phyloP scores from a whole-genome alignment of 2,888 invertebrate genomes.

The Nemoura dubitans region DNA sequence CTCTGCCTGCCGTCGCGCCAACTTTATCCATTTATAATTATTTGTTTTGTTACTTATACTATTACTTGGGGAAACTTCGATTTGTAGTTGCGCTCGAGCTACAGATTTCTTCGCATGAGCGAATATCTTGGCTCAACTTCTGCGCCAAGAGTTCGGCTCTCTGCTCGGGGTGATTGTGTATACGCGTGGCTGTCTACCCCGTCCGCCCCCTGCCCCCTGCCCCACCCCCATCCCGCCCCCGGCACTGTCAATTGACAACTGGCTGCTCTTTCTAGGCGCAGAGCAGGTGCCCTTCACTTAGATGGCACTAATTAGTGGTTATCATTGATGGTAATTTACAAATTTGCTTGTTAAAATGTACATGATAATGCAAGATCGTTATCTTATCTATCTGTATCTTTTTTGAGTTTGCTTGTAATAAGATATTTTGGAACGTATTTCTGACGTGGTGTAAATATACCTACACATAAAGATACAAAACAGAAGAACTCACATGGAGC shows the following conservation, averaged over 20 bases:
- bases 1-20: background rate
- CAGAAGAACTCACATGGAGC: no score
- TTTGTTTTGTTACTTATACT: conserved; percentile 37
- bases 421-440: no score
- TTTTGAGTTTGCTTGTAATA: no score
- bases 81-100: conserved; percentile 24
- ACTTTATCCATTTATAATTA: conserved; percentile 41
- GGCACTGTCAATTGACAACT: background rate
- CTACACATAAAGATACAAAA: no score
- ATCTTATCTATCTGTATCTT: no score
- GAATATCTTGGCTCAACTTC: conserved; percentile 4
- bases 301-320: background rate
- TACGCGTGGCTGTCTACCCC: background rate
- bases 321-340: background rate
- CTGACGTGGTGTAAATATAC: no score
- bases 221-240: background rate
- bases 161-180: background rate
- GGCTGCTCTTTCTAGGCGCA: background rate
- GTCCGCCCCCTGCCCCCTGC: background rate
- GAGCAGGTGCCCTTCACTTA: background rate
- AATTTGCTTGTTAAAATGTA: background rate
- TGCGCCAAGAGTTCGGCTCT: background rate
- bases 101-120: background rate
- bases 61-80: conserved; percentile 39
- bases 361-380: no score